Evolutionary conservation across 2,888 invertebrate genomes (phyloP).

Genomic region (Cosmia pyralina): DNA sequence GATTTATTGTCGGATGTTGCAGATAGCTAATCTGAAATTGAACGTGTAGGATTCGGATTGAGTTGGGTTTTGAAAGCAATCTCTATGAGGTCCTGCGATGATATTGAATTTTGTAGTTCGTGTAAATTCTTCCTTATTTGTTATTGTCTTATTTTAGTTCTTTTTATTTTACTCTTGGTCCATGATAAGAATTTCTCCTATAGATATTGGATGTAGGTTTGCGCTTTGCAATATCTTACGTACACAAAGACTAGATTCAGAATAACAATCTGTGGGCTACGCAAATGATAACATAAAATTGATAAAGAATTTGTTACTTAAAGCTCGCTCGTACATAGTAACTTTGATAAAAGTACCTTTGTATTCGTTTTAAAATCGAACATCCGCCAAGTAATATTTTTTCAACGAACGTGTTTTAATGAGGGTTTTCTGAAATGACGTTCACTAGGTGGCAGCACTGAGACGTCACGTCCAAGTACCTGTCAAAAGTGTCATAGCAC

Average conservation of each 20-base stretch:
- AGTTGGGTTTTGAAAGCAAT: conserved; percentile 56
- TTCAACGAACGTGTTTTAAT: too few relatives aligned
- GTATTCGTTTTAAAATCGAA: too few relatives aligned
- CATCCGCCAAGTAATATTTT: too few relatives aligned
- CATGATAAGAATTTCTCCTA: not conserved
- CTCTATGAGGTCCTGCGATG: conserved; percentile 30
- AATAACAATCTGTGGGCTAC: not conserved
- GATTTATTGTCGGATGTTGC: conserved; percentile 75
- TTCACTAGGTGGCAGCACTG: too few relatives aligned
- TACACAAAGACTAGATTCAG: not conserved
- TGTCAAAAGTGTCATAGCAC: too few relatives aligned
- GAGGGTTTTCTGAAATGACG: too few relatives aligned
- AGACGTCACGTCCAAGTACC: too few relatives aligned
- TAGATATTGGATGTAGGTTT: not conserved
- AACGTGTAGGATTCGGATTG: conserved; percentile 59
- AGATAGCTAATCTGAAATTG: conserved; percentile 68
- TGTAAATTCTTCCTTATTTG: conserved; percentile 35
- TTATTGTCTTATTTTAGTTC: not conserved
- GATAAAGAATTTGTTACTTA: too few relatives aligned
- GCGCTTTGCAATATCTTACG: conserved; percentile 1
- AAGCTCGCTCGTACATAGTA: too few relatives aligned
- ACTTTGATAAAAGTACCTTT: too few relatives aligned
- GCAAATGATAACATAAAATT: too few relatives aligned
- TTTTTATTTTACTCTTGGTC: not conserved
- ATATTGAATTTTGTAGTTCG: conserved; percentile 25